Conservation (phyloP, 2,113 vertebrate species). For the Hypanus sabinus region DNA sequence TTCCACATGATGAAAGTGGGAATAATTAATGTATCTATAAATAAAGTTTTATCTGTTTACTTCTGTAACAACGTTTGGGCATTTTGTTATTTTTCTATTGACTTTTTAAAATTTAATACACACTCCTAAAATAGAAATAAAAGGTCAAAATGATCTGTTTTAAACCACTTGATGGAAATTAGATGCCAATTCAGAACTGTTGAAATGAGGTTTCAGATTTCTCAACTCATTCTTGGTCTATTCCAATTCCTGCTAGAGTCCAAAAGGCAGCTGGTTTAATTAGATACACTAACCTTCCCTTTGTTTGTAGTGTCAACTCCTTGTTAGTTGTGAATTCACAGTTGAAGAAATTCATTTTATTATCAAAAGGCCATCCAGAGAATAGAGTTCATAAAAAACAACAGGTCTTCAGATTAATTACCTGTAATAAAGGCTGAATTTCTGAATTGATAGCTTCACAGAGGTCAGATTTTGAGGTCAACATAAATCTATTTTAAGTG, state of each 20-base stretch:
- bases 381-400: conserved; percentile 7
- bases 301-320: background rate
- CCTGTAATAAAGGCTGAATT: background rate
- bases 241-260: background rate
- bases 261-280: background rate
- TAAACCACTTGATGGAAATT: background rate
- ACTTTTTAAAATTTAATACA: background rate
- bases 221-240: background rate
- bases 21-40: background rate
- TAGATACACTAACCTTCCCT: background rate
- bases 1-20: background rate
- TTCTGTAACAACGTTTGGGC: background rate
- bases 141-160: background rate
- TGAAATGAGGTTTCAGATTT: background rate
- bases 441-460: background rate
- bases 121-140: background rate
- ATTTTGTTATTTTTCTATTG: background rate
- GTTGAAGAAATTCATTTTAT: background rate
- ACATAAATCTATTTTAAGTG: conserved; percentile 33
- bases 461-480: conserved; percentile 34
- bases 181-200: background rate
- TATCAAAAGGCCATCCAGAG: background rate
- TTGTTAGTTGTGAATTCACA: background rate
- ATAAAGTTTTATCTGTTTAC: background rate
- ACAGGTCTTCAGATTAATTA: conserved; percentile 1